phyloP scores from a whole-genome alignment of 2,888 invertebrate species.

The Halictus quadricinctus region DNA sequence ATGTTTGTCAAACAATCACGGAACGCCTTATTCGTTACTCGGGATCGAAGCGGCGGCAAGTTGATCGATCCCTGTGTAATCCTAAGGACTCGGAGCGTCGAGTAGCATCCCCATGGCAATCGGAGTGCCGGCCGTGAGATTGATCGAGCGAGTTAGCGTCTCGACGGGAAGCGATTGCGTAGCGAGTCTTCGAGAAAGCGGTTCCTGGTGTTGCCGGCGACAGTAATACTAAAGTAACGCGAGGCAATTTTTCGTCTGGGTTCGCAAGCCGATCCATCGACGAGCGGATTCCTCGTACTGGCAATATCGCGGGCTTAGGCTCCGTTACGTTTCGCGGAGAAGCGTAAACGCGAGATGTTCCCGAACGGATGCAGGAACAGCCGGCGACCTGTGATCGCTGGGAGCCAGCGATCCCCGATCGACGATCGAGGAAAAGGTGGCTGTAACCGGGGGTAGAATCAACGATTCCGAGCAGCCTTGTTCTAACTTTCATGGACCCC shows the following conservation, averaged over 20 bases:
- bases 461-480: not conserved
- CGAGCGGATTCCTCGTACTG: slow-evolving; percentile 36
- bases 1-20: slow-evolving; percentile 14
- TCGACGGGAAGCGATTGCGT: slow-evolving; percentile 23
- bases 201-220: slow-evolving; percentile 21
- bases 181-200: slow-evolving; percentile 32
- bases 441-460: not conserved
- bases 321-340: slow-evolving; percentile 45
- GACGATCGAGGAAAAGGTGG: slow-evolving; percentile 13
- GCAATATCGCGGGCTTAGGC: slow-evolving; percentile 46
- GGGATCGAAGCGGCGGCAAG: slow-evolving; percentile 16
- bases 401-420: slow-evolving; percentile 14
- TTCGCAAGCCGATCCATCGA: slow-evolving; percentile 13
- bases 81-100: not conserved
- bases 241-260: slow-evolving; percentile 55
- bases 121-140: slow-evolving; percentile 11
- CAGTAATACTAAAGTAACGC: slow-evolving; percentile 57
- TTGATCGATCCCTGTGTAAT: slow-evolving; percentile 9
- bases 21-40: not conserved
- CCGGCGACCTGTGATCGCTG: not conserved
- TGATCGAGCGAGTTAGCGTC: not conserved
- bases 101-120: slow-evolving; percentile 4
- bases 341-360: slow-evolving; percentile 30
- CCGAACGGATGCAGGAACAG: slow-evolving; percentile 5
- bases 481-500: slow-evolving; percentile 14